These are phyloP conservation scores for Helicoverpa zea DNA, from an alignment of 1,140 invertebrate genomes.

Conservation along the genomic window DNA sequence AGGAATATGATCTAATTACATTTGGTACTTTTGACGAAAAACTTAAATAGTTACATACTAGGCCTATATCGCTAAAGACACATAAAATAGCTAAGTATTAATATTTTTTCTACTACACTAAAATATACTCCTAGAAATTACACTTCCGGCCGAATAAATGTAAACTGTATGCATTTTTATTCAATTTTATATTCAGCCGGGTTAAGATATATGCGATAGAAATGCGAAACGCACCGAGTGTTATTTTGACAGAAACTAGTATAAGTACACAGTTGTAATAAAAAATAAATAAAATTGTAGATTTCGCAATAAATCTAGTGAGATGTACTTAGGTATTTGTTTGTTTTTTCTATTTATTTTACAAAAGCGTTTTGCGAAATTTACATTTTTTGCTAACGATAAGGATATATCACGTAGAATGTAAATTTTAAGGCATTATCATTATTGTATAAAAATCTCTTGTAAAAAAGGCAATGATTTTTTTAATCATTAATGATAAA, in stretches of 20 bases:
- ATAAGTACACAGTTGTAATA: conserved; percentile 17
- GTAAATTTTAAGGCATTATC: conserved; percentile 42
- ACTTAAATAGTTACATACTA: neutral
- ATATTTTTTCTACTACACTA: conserved; percentile 50
- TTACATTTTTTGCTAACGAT: neutral
- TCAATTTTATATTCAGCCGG: conserved; percentile 31
- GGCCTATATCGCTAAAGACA: conserved; percentile 37
- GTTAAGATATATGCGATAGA: conserved; percentile 5
- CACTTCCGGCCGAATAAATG: conserved; percentile 41
- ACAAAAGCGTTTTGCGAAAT: conserved; percentile 32
- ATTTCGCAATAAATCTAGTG: conserved; percentile 30
- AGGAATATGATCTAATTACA: neutral
- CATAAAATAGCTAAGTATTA: conserved; percentile 25
- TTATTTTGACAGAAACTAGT: conserved; percentile 48
- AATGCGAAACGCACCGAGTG: conserved; percentile 32
- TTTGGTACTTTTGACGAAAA: conserved; percentile 4
- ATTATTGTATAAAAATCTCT: conserved; percentile 43
- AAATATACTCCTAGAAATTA: conserved; percentile 33
- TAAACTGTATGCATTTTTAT: conserved; percentile 27
- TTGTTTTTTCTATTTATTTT: neutral
- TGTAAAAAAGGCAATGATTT: conserved; percentile 18
- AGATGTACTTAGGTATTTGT: neutral
- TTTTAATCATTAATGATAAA: conserved; percentile 23
- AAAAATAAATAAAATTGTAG: conserved; percentile 7
- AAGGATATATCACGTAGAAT: conserved; percentile 32